A percentile compares a stretch with the other conserved stretches of the same genome.
These are phyloP conservation scores for Ceyx margarethae DNA, from an alignment of 2,113 vertebrate genomes.

Conservation along the genomic window DNA sequence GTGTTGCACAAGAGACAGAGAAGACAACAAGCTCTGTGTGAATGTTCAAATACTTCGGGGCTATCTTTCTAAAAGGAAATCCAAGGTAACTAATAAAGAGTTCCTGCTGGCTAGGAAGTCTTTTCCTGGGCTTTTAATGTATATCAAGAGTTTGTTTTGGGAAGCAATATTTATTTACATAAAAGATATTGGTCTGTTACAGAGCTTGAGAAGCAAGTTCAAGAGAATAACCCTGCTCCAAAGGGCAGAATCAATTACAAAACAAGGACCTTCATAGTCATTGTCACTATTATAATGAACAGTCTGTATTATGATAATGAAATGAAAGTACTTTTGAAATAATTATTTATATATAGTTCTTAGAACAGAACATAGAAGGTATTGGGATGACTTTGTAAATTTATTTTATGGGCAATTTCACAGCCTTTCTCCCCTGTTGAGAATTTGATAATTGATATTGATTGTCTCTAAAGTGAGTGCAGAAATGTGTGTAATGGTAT, in stretches of 20 bases:
- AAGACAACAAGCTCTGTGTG: neutral
- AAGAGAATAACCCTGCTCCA: neutral
- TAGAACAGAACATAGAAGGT: neutral
- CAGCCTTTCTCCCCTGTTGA: slow-evolving; percentile 41
- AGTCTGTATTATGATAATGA: neutral
- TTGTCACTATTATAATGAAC: neutral
- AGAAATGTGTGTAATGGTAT: slow-evolving; percentile 63
- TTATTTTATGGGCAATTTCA: slow-evolving; percentile 66
- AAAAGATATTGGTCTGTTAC: neutral
- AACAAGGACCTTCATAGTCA: neutral
- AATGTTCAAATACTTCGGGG: neutral
- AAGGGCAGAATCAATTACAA: neutral
- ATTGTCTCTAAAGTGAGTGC: slow-evolving; percentile 60
- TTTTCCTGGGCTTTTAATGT: neutral
- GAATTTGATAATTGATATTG: slow-evolving; percentile 70
- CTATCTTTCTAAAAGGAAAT: neutral
- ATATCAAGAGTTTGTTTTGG: neutral
- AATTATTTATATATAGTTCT: slow-evolving; percentile 26
- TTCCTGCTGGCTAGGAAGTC: neutral
- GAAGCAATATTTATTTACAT: neutral
- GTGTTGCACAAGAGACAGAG: neutral
- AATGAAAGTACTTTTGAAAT: slow-evolving; percentile 9
- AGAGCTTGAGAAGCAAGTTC: neutral
- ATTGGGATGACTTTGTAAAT: slow-evolving; percentile 50
- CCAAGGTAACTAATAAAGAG: neutral